phyloP scores from a whole-genome alignment of 2,797 vertebrate species.

The Staurois parvus region DNA sequence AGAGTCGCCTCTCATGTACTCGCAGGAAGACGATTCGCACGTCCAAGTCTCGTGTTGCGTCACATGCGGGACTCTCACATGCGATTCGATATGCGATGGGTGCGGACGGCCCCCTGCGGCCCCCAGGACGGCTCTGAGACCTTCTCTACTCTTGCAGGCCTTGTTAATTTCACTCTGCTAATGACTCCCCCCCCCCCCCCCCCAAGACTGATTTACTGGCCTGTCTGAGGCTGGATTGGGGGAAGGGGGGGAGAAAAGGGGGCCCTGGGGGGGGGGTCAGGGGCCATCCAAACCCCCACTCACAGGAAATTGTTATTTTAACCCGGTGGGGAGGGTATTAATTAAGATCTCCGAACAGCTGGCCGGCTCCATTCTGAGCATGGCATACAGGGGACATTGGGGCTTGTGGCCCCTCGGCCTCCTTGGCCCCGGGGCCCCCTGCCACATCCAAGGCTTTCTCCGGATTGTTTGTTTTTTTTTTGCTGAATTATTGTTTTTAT shows the following conservation, averaged over 20 bases:
- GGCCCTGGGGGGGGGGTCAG: slow-evolving; percentile 67
- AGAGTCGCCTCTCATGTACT: too few species aligned
- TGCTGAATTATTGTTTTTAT: too few species aligned
- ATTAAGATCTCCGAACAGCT: slow-evolving; percentile 70
- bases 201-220: slow-evolving; percentile 66
- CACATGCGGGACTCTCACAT: too few species aligned
- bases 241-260: slow-evolving; percentile 27
- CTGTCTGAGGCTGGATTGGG: slow-evolving; percentile 61
- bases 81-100: too few species aligned
- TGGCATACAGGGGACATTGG: background rate
- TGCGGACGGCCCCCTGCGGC: background rate
- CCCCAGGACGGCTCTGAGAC: slow-evolving; percentile 43
- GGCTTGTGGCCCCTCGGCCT: background rate
- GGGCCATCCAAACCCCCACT: slow-evolving; percentile 78
- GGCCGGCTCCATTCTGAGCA: slow-evolving; percentile 27
- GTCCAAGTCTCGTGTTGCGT: too few species aligned
- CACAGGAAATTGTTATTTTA: slow-evolving; percentile 93
- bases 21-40: too few species aligned
- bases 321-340: slow-evolving; percentile 89
- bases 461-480: too few species aligned
- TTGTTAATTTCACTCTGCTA: slow-evolving; percentile 68
- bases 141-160: slow-evolving; percentile 50
- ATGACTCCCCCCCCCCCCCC: slow-evolving; percentile 55
- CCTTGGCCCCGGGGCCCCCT: background rate
- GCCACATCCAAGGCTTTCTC: background rate